Percentiles rank a stretch among this genome's conserved stretches.
Evolutionary conservation across 2,113 vertebrate genomes (phyloP).

Genomic region (Coracopsis vasa): DNA sequence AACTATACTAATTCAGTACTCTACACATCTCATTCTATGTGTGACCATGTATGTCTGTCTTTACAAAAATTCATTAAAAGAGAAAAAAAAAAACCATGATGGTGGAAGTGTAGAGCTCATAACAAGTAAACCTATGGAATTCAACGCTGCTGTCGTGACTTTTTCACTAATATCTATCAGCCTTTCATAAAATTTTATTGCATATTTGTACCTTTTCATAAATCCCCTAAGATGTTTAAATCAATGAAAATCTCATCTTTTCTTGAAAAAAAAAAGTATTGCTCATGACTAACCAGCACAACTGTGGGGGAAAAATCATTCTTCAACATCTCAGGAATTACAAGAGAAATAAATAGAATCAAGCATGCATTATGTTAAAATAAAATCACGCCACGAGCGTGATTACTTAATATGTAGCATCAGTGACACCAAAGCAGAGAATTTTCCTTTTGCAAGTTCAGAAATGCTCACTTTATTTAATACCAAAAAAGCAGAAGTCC

Average conservation of each 20-base stretch:
- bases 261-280: not conserved
- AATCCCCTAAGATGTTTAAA: not conserved
- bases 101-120: not conserved
- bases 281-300: not conserved
- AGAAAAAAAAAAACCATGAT: not conserved
- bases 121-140: not conserved
- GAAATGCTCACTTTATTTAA: not conserved
- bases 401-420: not conserved
- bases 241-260: not conserved
- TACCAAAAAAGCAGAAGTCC: not conserved
- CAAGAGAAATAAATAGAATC: not conserved
- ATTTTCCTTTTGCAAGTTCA: not conserved
- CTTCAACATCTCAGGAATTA: not conserved
- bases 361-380: not conserved
- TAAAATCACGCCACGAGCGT: not conserved
- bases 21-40: not conserved
- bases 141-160: not conserved
- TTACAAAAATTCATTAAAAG: not conserved
- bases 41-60: not conserved
- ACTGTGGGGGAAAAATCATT: not conserved
- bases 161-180: not conserved
- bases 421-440: fast-evolving
- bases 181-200: not conserved
- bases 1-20: not conserved
- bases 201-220: not conserved